A percentile compares a stretch with the other conserved stretches of the same genome.
Conservation (phyloP, 1,140 invertebrate genomes). For the Limonius californicus region DNA sequence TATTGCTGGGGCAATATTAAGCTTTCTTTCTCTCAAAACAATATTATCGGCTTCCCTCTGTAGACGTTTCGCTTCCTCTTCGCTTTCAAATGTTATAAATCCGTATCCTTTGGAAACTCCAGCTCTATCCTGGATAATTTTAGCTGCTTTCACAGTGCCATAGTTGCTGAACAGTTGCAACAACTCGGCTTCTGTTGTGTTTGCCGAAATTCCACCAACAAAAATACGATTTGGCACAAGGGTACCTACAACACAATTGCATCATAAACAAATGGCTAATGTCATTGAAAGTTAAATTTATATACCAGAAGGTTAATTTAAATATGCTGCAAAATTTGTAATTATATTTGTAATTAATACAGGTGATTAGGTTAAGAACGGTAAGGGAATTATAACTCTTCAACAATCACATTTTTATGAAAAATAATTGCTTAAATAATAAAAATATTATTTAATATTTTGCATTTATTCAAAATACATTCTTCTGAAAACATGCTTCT, state of each 20-base stretch:
- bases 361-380: too few species aligned
- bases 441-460: too few species aligned
- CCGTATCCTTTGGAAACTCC: constrained; percentile 94
- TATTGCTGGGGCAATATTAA: constrained; percentile 88
- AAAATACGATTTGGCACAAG: constrained; percentile 92
- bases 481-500: too few species aligned
- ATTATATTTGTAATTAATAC: too few species aligned
- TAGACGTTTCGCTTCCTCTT: constrained; percentile 79
- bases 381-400: too few species aligned
- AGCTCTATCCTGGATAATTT: constrained; percentile 90
- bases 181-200: constrained; percentile 79
- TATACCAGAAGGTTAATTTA: too few species aligned
- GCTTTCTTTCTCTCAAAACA: constrained; percentile 74
- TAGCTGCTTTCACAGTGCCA: constrained; percentile 87
- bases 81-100: constrained; percentile 92
- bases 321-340: too few species aligned
- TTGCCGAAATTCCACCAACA: constrained; percentile 87
- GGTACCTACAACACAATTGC: constrained; percentile 62
- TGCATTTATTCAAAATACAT: too few species aligned
- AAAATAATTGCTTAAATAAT: too few species aligned
- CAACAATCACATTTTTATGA: too few species aligned
- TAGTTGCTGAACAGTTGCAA: constrained; percentile 80
- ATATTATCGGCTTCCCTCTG: constrained; percentile 56
- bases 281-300: too few species aligned
- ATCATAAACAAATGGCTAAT: too few species aligned